Conservation (phyloP, 2,113 vertebrate genomes). For the Rostratula benghalensis region DNA sequence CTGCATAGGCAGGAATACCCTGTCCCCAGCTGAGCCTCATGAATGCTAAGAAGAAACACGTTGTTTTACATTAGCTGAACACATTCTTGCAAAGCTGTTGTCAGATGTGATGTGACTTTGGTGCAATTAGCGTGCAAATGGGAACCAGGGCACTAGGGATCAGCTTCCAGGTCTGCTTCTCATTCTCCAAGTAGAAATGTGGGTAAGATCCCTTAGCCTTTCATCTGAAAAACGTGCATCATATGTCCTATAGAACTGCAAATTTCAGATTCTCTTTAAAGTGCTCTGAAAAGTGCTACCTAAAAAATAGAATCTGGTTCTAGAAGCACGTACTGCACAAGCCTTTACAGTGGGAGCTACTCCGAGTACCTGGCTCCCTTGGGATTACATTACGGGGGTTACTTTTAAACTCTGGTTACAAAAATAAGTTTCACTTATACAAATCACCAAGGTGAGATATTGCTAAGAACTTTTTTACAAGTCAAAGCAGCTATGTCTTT, state of each 20-base stretch:
- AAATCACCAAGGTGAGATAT: not conserved
- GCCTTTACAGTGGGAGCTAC: not conserved
- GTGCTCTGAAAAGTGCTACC: not conserved
- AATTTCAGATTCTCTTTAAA: slow-evolving; percentile 18
- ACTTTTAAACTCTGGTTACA: not conserved
- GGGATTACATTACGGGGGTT: not conserved
- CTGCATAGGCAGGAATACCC: not conserved
- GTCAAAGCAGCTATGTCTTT: not conserved
- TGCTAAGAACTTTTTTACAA: not conserved
- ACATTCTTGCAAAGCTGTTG: not conserved
- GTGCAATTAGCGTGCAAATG: not conserved
- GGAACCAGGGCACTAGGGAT: not conserved
- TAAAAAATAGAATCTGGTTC: not conserved
- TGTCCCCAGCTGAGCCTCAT: not conserved
- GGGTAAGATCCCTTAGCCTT: slow-evolving; percentile 29
- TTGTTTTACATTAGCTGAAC: not conserved
- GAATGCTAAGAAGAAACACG: not conserved
- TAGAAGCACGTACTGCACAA: not conserved
- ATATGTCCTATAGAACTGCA: not conserved
- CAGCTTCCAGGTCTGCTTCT: slow-evolving; percentile 1
- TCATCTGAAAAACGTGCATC: not conserved
- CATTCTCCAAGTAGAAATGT: not conserved
- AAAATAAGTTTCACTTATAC: not conserved
- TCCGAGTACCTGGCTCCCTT: not conserved
- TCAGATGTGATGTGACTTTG: not conserved